These are phyloP conservation scores for Drosophila yakuba DNA, from an alignment of 1,140 invertebrate species.

Conservation along the genomic window DNA sequence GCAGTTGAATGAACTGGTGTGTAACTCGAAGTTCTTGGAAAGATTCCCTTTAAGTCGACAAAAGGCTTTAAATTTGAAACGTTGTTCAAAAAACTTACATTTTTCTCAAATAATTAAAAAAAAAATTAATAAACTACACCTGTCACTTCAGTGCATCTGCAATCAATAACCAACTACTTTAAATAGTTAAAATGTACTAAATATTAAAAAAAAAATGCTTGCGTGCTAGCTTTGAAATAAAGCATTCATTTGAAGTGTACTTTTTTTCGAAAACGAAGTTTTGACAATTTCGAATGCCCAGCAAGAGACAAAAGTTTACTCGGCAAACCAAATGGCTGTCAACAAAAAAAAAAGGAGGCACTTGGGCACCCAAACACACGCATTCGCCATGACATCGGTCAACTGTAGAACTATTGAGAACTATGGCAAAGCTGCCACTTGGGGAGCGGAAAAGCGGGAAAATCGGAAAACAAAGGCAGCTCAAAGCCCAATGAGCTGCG, in stretches of 20 bases:
- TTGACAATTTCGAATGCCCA: slow-evolving; percentile 3
- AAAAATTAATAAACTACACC: not conserved
- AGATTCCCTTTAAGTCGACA: not conserved
- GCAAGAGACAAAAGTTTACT: slow-evolving; percentile 18
- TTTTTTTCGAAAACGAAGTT: not conserved
- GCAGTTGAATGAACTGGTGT: slow-evolving; percentile 25
- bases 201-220: not conserved
- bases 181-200: not conserved
- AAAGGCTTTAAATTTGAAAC: too few species aligned
- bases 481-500: slow-evolving; percentile 32
- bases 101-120: too few species aligned
- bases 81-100: too few species aligned
- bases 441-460: slow-evolving; percentile 20
- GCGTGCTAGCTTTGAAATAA: too few species aligned
- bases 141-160: not conserved
- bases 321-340: slow-evolving; percentile 22
- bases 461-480: slow-evolving; percentile 38
- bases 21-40: slow-evolving; percentile 44
- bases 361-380: not conserved
- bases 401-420: slow-evolving; percentile 9
- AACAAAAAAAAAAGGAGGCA: slow-evolving; percentile 17
- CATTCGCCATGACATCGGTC: slow-evolving; percentile 30
- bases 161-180: not conserved
- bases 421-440: slow-evolving; percentile 20
- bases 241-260: not conserved